Evolutionary conservation across 2,113 vertebrate genomes (phyloP).

Genomic region (Lonchura striata): DNA sequence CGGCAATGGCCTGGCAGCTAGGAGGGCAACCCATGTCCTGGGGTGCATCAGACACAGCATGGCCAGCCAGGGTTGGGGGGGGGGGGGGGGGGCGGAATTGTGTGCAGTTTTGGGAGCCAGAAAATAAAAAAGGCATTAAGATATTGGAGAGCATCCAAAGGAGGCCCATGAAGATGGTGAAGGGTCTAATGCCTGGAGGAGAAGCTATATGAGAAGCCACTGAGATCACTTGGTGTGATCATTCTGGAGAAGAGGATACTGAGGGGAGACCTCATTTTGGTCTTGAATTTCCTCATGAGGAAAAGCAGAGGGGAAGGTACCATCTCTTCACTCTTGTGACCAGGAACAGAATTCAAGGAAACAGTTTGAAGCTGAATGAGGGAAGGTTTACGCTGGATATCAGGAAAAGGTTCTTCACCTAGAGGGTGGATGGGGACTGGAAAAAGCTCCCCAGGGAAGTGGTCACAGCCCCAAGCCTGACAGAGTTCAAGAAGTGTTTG

Average conservation of each 20-base stretch:
- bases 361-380: neutral
- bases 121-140: neutral
- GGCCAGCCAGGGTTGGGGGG: accelerated
- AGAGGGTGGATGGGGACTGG: too few species aligned
- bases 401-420: neutral
- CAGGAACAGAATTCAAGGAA: neutral
- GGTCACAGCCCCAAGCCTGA: neutral
- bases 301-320: neutral
- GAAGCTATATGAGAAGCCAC: neutral
- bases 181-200: neutral
- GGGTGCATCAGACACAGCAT: neutral
- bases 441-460: too few species aligned
- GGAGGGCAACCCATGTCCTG: accelerated
- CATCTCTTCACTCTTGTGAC: neutral
- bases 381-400: neutral
- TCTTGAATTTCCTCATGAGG: neutral
- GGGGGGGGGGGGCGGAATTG: too few species aligned
- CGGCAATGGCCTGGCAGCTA: neutral
- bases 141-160: neutral
- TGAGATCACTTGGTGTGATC: neutral
- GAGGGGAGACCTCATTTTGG: neutral
- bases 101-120: neutral
- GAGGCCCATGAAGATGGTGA: neutral
- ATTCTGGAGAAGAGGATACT: neutral
- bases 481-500: neutral